Percentiles rank a stretch among this genome's conserved stretches.
These are phyloP conservation scores for Lycopodina hypogea DNA, from an alignment of 37 sponge, comb jelly and placozoan genomes.

Conservation along the genomic window DNA sequence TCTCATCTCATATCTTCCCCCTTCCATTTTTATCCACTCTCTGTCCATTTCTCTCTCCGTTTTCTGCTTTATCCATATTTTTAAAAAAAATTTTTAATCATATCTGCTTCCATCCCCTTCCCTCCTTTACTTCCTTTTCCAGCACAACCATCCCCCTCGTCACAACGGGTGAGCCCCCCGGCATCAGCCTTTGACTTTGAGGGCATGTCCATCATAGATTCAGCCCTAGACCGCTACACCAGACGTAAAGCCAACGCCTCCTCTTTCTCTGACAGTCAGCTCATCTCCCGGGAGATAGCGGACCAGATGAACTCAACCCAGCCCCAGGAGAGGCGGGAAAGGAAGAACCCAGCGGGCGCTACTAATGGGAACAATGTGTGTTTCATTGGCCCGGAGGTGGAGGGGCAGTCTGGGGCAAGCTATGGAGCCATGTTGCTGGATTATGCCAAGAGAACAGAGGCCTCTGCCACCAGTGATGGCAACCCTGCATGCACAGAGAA, in stretches of 20 bases:
- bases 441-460: constrained; percentile 19
- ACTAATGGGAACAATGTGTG: neutral
- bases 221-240: constrained; percentile 31
- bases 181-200: constrained; percentile 25
- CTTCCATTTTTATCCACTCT: too few species aligned
- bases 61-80: too few species aligned
- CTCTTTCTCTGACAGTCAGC: constrained; percentile 20
- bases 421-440: constrained; percentile 30
- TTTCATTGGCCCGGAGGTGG: neutral
- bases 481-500: too few species aligned
- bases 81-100: too few species aligned
- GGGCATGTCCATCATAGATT: constrained; percentile 17
- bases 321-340: too few species aligned
- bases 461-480: neutral
- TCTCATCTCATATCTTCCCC: too few species aligned
- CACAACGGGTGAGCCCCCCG: constrained; percentile 35
- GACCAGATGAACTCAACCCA: neutral
- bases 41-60: too few species aligned
- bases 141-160: neutral
- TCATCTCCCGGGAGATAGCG: constrained; percentile 13
- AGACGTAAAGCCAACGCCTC: neutral
- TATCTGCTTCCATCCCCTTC: too few species aligned
- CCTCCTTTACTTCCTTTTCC: neutral
- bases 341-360: neutral
- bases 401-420: neutral